Conservation (phyloP, 2,888 invertebrate genomes). For the Doris montereyensis region DNA sequence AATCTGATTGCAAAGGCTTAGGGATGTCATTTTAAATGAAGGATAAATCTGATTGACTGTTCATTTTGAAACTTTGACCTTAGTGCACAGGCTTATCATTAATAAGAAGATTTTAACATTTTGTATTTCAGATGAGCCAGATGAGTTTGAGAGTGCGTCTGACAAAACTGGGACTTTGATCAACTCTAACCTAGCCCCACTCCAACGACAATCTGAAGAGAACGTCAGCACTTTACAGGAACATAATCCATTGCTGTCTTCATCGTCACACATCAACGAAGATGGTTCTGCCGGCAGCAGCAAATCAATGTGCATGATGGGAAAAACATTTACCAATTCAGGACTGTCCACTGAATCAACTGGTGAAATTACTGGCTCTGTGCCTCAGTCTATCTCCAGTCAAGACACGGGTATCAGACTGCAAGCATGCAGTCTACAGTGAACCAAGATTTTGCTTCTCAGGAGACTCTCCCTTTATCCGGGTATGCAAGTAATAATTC, state of each 20-base stretch:
- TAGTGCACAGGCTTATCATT: no score
- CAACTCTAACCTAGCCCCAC: no score
- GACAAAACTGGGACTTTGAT: slow-evolving; percentile 30
- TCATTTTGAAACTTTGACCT: no score
- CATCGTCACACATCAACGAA: slow-evolving; percentile 34
- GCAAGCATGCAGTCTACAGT: slow-evolving; percentile 59
- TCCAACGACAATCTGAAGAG: not conserved
- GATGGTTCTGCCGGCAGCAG: not conserved
- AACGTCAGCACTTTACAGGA: not conserved
- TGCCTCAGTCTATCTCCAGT: slow-evolving; percentile 46
- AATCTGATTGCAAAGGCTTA: no score
- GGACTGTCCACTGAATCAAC: slow-evolving; percentile 21
- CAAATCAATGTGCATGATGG: not conserved
- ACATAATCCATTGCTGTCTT: no score
- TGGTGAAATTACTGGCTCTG: slow-evolving; percentile 4
- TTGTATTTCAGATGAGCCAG: slow-evolving; percentile 31
- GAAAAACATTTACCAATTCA: slow-evolving; percentile 4
- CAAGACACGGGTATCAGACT: slow-evolving; percentile 71
- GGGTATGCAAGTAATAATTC: no score
- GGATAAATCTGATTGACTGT: no score
- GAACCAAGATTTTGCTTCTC: slow-evolving; percentile 17
- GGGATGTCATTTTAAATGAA: no score
- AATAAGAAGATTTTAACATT: no score
- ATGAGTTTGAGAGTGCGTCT: not conserved
- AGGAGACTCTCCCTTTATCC: no score